phyloP scores from a whole-genome alignment of 2,888 invertebrate genomes.

The Scaeva pyrastri region DNA sequence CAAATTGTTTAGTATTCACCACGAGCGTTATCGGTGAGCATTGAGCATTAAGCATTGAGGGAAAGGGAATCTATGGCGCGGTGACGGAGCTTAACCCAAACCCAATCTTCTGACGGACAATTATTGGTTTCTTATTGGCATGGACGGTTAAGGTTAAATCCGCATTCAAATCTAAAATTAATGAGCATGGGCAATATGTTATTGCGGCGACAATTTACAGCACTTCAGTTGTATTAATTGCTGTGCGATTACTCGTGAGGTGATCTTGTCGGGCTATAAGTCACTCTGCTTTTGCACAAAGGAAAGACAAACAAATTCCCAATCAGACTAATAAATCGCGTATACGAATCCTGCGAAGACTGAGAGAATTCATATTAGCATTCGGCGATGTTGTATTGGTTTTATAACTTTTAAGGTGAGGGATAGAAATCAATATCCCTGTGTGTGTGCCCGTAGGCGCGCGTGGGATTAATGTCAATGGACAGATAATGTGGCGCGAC shows the following conservation, averaged over 20 bases:
- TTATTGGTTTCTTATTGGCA: slow-evolving; percentile 73
- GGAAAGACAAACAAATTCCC: slow-evolving; percentile 73
- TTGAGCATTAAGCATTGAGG: slow-evolving; percentile 64
- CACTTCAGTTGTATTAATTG: slow-evolving; percentile 71
- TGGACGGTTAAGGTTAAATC: slow-evolving; percentile 62
- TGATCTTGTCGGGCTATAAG: slow-evolving; percentile 67
- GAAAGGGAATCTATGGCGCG: slow-evolving; percentile 59
- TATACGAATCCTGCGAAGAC: slow-evolving; percentile 62
- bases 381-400: slow-evolving; percentile 41
- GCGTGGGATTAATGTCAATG: slow-evolving; percentile 76
- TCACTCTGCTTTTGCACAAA: slow-evolving; percentile 64
- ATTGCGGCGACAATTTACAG: slow-evolving; percentile 69
- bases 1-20: slow-evolving; percentile 66
- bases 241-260: slow-evolving; percentile 69
- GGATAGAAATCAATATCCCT: slow-evolving; percentile 75
- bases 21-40: slow-evolving; percentile 49
- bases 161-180: slow-evolving; percentile 59
- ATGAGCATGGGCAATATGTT: slow-evolving; percentile 62
- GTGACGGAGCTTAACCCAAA: no score
- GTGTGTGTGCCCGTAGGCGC: slow-evolving; percentile 65
- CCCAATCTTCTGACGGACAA: slow-evolving; percentile 25
- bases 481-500: slow-evolving; percentile 75
- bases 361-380: slow-evolving; percentile 52
- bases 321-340: slow-evolving; percentile 74
- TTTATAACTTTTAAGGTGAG: slow-evolving; percentile 60